Conservation (phyloP, 1,140 invertebrate genomes). For the Orussus abietinus region DNA sequence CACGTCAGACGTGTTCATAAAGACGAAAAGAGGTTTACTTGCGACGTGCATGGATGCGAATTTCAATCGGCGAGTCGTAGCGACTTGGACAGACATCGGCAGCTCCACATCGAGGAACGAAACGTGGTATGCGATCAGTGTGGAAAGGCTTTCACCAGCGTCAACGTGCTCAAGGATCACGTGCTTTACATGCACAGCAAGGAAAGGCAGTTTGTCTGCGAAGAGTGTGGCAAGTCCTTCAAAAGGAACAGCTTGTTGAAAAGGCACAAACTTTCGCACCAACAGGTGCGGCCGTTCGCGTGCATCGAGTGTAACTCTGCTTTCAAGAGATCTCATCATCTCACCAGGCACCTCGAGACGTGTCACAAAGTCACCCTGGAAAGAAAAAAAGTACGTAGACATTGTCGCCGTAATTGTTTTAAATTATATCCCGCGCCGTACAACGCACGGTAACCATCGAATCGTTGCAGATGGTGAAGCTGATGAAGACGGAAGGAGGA, state of each 20-base stretch:
- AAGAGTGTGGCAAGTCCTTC: constrained; percentile 44
- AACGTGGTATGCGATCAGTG: constrained; percentile 42
- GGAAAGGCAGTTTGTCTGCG: constrained; percentile 39
- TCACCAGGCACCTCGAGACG: constrained; percentile 37
- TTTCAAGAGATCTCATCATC: constrained; percentile 39
- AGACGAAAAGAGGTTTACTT: constrained; percentile 34
- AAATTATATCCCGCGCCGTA: too few species aligned
- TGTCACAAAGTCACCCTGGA: constrained; percentile 36
- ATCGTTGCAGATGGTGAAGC: constrained; percentile 34
- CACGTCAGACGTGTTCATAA: constrained; percentile 42
- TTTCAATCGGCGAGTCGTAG: constrained; percentile 40
- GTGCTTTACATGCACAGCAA: constrained; percentile 39
- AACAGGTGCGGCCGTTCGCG: constrained; percentile 35
- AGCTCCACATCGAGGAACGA: constrained; percentile 38
- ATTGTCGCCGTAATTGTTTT: too few species aligned
- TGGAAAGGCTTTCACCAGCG: constrained; percentile 42
- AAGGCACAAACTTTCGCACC: constrained; percentile 39
- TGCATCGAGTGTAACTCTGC: constrained; percentile 37
- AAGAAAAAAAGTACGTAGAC: constrained; percentile 34
- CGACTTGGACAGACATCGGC: constrained; percentile 37
- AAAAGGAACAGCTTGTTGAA: constrained; percentile 40
- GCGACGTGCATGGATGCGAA: constrained; percentile 35
- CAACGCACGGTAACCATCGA: too few species aligned
- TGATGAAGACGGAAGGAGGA: constrained; percentile 41
- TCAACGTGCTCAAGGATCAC: constrained; percentile 40